These are phyloP conservation scores for Garra rufa DNA, from an alignment of 2,113 vertebrate species.

Conservation along the genomic window DNA sequence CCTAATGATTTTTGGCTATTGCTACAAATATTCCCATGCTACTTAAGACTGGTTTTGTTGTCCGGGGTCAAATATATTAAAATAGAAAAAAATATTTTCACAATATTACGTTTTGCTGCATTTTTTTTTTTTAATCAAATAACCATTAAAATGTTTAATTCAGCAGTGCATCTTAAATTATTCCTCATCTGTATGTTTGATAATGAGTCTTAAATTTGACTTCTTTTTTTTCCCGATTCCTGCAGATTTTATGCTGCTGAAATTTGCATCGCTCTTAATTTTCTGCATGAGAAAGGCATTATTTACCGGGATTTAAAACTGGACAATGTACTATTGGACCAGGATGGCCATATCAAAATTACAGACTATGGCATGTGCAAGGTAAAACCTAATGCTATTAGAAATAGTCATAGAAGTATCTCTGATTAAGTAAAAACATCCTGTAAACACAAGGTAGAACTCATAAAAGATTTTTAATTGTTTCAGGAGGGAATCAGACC, in stretches of 20 bases:
- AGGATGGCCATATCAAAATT: constrained; percentile 96
- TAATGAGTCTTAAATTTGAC: neutral
- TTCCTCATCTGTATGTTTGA: neutral
- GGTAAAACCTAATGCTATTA: constrained; percentile 67
- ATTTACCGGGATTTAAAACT: constrained; percentile 97
- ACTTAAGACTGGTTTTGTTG: too few species aligned
- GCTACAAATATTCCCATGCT: too few species aligned
- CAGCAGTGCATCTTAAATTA: neutral
- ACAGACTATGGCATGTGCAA: constrained; percentile 99
- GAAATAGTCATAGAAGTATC: too few species aligned
- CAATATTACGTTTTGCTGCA: neutral
- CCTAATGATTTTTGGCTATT: too few species aligned
- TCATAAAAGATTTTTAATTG: neutral
- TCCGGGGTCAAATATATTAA: too few species aligned
- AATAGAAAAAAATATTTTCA: neutral
- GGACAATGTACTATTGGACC: constrained; percentile 97
- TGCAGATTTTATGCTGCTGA: constrained; percentile 97
- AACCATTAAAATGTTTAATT: neutral
- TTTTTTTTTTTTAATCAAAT: neutral
- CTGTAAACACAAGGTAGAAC: neutral
- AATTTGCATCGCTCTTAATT: constrained; percentile 97
- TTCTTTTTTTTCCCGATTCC: neutral
- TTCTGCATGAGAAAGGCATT: constrained; percentile 97
- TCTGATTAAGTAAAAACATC: neutral
- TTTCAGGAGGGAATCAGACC: constrained; percentile 94